phyloP scores from a whole-genome alignment of 1,140 invertebrate genomes.

The Lepidotrigona ventralis region DNA sequence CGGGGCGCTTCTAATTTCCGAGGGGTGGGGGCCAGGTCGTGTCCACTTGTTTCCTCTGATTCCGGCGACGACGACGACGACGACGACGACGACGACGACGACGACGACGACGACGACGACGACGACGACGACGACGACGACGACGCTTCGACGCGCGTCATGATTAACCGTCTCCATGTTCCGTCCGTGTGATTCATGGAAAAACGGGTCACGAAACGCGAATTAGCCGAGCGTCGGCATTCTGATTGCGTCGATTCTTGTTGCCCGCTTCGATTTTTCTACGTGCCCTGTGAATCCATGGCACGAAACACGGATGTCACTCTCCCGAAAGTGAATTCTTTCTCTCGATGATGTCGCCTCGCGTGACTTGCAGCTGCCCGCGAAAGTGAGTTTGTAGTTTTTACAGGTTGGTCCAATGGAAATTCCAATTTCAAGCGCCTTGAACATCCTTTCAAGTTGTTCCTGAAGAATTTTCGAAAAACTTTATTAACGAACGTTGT shows the following conservation, averaged over 20 bases:
- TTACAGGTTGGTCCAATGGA: too few species aligned
- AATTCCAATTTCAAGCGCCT: too few species aligned
- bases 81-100: not conserved
- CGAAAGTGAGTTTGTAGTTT: too few species aligned
- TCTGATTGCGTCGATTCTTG: conserved; percentile 54
- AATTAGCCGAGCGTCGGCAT: conserved; percentile 52
- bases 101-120: not conserved
- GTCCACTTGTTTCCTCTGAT: conserved; percentile 46
- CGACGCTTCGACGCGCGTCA: conserved; percentile 14
- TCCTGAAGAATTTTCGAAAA: too few species aligned
- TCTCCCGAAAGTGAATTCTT: not conserved
- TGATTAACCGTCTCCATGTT: conserved; percentile 57
- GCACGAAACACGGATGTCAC: conserved; percentile 27
- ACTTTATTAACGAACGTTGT: too few species aligned
- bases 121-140: not conserved
- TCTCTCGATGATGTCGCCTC: too few species aligned
- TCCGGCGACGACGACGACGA: not conserved
- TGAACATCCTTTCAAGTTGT: too few species aligned
- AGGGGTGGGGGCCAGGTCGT: conserved; percentile 40
- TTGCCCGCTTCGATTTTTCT: not conserved
- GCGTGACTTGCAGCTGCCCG: too few species aligned
- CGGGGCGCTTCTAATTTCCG: conserved; percentile 64
- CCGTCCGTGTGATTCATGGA: conserved; percentile 16
- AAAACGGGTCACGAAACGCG: conserved; percentile 52
- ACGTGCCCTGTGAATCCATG: conserved; percentile 43